Conservation (phyloP, 2,113 vertebrate genomes). For the Sebastes schlegelii region DNA sequence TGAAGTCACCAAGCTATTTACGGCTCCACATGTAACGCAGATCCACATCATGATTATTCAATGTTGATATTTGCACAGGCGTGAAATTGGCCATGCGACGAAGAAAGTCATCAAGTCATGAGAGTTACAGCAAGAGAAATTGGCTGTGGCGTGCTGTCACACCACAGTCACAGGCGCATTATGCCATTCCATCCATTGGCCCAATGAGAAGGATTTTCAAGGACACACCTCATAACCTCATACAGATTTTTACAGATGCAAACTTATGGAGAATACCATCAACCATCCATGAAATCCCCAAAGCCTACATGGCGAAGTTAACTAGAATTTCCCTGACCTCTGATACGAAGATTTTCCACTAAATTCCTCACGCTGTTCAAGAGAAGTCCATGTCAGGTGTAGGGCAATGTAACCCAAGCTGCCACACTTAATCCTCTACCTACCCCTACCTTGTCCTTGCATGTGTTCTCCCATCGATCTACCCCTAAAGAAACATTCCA, state of each 20-base stretch:
- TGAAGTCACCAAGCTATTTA: conserved; percentile 68
- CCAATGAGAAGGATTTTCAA: neutral
- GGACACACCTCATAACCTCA: neutral
- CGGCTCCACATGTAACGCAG: neutral
- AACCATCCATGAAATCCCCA: neutral
- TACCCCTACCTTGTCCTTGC: conserved; percentile 69
- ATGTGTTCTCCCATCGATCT: conserved; percentile 53
- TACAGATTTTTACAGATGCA: conserved; percentile 21
- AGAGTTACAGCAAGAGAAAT: neutral
- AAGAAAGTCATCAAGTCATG: neutral
- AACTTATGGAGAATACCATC: conserved; percentile 12
- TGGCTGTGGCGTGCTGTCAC: neutral
- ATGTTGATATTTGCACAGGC: conserved; percentile 18
- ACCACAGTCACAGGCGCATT: neutral
- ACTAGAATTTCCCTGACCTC: conserved; percentile 16
- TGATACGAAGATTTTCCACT: conserved; percentile 26
- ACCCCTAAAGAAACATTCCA: conserved; percentile 79
- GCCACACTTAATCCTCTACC: conserved; percentile 62
- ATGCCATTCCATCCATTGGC: neutral
- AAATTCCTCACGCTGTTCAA: conserved; percentile 37
- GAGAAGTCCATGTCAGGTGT: conserved; percentile 61
- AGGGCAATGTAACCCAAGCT: conserved; percentile 52
- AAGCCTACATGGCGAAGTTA: conserved; percentile 14
- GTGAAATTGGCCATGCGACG: neutral
- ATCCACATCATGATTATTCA: conserved; percentile 18